phyloP scores from a whole-genome alignment of 2,113 vertebrate species.

The Murina feae region DNA sequence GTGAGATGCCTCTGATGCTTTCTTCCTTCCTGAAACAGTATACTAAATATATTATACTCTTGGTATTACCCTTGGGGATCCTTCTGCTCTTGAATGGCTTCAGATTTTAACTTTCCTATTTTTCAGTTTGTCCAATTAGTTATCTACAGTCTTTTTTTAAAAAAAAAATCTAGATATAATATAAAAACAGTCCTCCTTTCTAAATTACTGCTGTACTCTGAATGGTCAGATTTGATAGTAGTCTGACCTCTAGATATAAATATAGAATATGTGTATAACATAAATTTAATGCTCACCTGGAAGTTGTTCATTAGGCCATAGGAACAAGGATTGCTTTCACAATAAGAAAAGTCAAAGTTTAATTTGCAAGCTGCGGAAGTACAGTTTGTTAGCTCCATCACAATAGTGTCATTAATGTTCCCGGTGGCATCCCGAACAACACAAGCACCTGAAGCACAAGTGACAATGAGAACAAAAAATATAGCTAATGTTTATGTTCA shows the following conservation, averaged over 20 bases:
- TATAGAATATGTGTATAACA: neutral
- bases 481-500: neutral
- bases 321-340: constrained; percentile 79
- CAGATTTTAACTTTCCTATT: neutral
- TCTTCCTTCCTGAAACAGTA: neutral
- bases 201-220: neutral
- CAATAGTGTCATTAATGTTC: constrained; percentile 82
- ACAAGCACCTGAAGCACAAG: constrained; percentile 86
- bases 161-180: neutral
- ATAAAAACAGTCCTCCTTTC: neutral
- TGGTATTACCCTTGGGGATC: neutral
- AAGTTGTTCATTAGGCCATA: constrained; percentile 89
- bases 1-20: neutral
- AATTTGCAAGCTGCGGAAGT: constrained; percentile 89
- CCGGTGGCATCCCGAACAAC: constrained; percentile 95
- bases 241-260: neutral
- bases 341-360: constrained; percentile 91
- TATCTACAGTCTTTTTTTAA: neutral
- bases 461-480: constrained; percentile 4
- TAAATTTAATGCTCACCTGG: constrained; percentile 59
- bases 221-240: neutral
- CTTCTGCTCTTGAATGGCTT: neutral
- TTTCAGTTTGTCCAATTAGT: neutral
- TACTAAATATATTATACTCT: neutral
- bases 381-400: constrained; percentile 85